phyloP scores from a whole-genome alignment of 2,797 vertebrate species.

The Malurus leucopterus region DNA sequence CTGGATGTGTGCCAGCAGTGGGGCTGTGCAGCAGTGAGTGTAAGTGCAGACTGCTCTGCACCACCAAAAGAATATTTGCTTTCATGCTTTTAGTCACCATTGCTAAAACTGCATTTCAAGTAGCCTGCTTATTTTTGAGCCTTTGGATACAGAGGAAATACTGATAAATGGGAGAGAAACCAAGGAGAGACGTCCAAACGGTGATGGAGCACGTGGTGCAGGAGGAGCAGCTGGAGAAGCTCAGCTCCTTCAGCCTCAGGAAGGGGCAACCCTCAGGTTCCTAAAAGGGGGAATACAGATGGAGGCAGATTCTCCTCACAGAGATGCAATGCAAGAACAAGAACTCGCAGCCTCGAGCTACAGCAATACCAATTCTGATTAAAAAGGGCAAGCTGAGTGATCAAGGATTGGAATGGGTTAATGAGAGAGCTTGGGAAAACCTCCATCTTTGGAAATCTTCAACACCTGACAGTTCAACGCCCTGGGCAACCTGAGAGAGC shows the following conservation, averaged over 20 bases:
- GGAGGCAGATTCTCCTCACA: neutral
- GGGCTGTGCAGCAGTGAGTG: accelerated
- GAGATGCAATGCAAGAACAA: neutral
- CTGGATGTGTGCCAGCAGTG: neutral
- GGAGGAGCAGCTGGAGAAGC: neutral
- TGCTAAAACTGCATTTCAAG: neutral
- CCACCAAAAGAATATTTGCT: neutral
- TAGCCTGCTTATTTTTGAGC: neutral
- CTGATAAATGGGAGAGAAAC: neutral
- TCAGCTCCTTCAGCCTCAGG: neutral
- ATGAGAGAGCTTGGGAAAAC: neutral
- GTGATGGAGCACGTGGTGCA: neutral
- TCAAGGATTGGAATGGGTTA: neutral
- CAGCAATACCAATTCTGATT: neutral
- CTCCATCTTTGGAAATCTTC: neutral
- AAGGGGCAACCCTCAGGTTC: neutral
- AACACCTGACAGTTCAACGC: neutral
- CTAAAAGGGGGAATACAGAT: accelerated
- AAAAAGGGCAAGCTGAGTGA: neutral
- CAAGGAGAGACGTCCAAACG: neutral
- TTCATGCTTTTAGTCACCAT: neutral
- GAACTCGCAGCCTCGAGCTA: neutral
- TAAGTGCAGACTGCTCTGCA: neutral
- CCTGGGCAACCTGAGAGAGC: neutral
- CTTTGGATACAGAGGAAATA: neutral